Evolutionary conservation across 2,797 vertebrate genomes (phyloP).

Genomic region (Sandelia bainsii): DNA sequence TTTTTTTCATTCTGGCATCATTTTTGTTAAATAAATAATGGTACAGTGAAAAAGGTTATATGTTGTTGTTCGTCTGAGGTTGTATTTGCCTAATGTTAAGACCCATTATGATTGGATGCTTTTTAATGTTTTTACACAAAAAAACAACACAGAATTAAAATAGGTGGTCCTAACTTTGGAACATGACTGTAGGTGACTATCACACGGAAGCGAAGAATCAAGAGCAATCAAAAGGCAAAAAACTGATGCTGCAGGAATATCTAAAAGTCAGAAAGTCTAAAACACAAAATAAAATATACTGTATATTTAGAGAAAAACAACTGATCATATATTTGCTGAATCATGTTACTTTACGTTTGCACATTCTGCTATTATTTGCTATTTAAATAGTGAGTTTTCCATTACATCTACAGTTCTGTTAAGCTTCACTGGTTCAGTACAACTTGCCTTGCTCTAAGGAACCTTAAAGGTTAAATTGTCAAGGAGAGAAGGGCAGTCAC

Average conservation of each 20-base stretch:
- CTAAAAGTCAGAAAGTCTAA: neutral
- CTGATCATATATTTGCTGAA: neutral
- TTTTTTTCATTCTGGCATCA: no score
- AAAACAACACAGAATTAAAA: no score
- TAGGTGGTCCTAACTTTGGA: no score
- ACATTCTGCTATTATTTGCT: neutral
- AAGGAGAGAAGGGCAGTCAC: neutral
- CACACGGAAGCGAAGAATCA: constrained; percentile 46
- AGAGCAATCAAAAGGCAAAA: no score
- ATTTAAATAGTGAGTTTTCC: neutral
- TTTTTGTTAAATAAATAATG: no score
- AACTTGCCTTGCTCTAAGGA: neutral
- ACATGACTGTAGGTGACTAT: neutral
- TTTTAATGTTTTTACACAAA: no score
- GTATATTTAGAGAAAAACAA: constrained; percentile 1
- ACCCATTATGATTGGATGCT: no score
- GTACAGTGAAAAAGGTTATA: no score
- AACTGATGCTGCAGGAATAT: constrained; percentile 11
- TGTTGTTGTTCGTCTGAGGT: no score
- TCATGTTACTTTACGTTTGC: neutral
- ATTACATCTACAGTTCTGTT: neutral
- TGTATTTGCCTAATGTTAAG: no score
- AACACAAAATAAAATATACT: neutral
- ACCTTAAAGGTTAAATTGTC: neutral
- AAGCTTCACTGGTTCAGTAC: neutral